phyloP scores from a whole-genome alignment of 2,113 vertebrate species.

The Chloropsis cyanopogon region DNA sequence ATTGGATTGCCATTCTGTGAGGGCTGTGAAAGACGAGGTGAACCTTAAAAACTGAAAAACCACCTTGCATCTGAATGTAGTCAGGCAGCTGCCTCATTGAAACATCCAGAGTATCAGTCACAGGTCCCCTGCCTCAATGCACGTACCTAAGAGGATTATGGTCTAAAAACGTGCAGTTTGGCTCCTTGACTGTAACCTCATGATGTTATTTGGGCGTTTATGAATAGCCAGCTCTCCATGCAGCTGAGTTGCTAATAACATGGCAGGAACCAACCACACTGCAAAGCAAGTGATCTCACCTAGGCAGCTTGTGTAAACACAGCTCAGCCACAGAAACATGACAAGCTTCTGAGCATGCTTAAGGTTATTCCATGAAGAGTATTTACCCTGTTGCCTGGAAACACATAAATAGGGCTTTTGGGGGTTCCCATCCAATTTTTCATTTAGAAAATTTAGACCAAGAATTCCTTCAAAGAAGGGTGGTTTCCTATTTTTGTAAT shows the following conservation, averaged over 20 bases:
- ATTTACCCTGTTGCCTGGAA: neutral
- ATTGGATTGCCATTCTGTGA: neutral
- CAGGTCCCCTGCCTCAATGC: neutral
- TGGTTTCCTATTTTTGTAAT: neutral
- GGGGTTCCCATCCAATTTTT: neutral
- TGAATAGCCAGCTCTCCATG: neutral
- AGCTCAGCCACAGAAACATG: neutral
- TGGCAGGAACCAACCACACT: neutral
- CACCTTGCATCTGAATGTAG: neutral
- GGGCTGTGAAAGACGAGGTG: neutral
- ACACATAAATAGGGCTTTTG: neutral
- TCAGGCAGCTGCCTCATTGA: neutral
- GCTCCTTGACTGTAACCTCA: conserved; percentile 19
- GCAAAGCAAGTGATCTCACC: conserved; percentile 46
- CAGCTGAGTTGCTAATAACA: conserved; percentile 33
- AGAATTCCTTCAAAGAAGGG: neutral
- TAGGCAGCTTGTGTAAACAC: conserved; percentile 38
- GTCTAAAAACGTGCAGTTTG: conserved; percentile 43
- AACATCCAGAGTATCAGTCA: neutral
- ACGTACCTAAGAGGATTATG: conserved; percentile 13
- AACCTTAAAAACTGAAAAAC: neutral
- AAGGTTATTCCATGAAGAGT: neutral
- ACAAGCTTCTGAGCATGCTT: neutral
- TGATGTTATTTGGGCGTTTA: conserved; percentile 25
- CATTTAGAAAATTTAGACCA: neutral